Base-by-base conservation (phyloP, 2,888 invertebrate species). In the Blera fallax region DNA sequence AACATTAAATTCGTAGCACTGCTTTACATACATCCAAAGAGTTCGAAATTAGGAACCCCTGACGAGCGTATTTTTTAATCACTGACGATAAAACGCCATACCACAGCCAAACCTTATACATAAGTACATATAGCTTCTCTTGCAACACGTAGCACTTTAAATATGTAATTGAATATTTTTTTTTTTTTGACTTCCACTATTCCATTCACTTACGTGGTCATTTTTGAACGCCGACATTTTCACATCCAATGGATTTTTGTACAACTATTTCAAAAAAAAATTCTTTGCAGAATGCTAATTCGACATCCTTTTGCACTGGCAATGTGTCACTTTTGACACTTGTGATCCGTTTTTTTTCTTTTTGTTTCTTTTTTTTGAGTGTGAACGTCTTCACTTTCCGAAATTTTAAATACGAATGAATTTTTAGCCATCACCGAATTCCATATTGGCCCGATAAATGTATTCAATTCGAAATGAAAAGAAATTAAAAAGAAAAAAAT, bases 211-310 rank as follows among this genome's bases (percentile, higher is more conserved):
- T 84, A 84, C 84, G 69, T 84, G 83, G 50, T 84, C 83, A 29
- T 65, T 84, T 62, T 84, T 79, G 2, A 70, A 84, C 11, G 62
- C 52, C 34, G 80, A 74, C 84, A 84, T 80, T 37, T 72, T 67
- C 48, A 14, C 34, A 62, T 81, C 45, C 56, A 81, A 72, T 50
- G 43, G 40, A 67, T 50, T 0, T 32, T 8, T 43, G 27, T 50
- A 16, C 29, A 14, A 21, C 29, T 34, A 34, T 34, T 56, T 10
- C 34, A 16, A 32, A 14, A 34, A 56, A 37, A 60, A 29, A 67
- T 10, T n/a, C 32, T 43, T 34, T 10, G 24, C 7, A 14, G 8
- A 27, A 3, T 32, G 2, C 32, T 69, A 69, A 48, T 62, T 37
- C 60, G 60, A 67, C 83, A 83, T 83, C 54, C 43, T 73, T 65